Percentiles rank a stretch among this genome's conserved stretches.
These are phyloP conservation scores for Acronicta leporina DNA, from an alignment of 2,888 invertebrate genomes.

Conservation along the genomic window DNA sequence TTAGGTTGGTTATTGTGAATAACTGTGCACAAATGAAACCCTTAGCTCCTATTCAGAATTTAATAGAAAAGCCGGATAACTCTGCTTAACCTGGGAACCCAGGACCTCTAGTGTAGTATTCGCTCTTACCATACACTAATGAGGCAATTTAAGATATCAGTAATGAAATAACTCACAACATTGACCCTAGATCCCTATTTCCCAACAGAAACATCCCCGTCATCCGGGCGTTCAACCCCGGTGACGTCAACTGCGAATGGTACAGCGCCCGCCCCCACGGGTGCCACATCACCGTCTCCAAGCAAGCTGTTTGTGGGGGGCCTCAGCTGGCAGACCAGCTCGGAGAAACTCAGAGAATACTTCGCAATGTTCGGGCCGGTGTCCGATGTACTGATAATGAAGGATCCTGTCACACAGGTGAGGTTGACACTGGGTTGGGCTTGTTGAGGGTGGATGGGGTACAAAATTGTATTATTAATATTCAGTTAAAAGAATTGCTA, in stretches of 20 bases:
- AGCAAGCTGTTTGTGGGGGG: slow-evolving; percentile 97
- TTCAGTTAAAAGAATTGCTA: too few species aligned
- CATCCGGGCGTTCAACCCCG: slow-evolving; percentile 94
- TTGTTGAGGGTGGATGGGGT: not conserved
- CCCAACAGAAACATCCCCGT: slow-evolving; percentile 85
- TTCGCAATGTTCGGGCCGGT: slow-evolving; percentile 97
- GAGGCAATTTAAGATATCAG: not conserved
- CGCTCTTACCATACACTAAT: too few species aligned
- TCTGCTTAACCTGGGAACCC: too few species aligned
- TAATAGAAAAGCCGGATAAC: too few species aligned
- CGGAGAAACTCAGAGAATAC: slow-evolving; percentile 97
- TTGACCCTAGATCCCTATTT: slow-evolving; percentile 37
- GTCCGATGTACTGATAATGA: slow-evolving; percentile 97
- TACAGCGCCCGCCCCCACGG: slow-evolving; percentile 66
- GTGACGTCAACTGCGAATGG: slow-evolving; percentile 73
- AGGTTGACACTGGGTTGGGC: slow-evolving; percentile 34
- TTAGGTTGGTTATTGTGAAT: too few species aligned
- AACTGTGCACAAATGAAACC: too few species aligned
- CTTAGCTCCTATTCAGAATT: too few species aligned
- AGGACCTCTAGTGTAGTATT: too few species aligned
- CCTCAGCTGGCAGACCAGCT: slow-evolving; percentile 97
- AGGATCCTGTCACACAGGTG: slow-evolving; percentile 97
- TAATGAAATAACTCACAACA: slow-evolving; percentile 32
- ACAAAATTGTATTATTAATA: slow-evolving; percentile 22
- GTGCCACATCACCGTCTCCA: slow-evolving; percentile 89